Percentiles rank a stretch among this genome's conserved stretches.
These are phyloP conservation scores for Phalacrocorax aristotelis DNA, from an alignment of 2,113 vertebrate genomes.

Conservation along the genomic window DNA sequence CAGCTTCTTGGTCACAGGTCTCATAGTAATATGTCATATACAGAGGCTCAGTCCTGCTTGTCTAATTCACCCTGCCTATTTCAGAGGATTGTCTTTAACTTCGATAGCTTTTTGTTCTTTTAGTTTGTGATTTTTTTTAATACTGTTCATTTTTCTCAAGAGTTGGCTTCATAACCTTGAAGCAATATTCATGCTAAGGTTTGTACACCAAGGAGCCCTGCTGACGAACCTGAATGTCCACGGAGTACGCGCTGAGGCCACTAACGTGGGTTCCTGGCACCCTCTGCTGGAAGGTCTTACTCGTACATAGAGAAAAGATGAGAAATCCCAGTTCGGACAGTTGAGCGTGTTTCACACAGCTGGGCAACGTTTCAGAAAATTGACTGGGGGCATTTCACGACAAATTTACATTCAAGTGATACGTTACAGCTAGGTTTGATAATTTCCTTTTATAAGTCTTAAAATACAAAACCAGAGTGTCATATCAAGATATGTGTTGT, in stretches of 20 bases:
- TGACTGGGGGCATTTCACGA: neutral
- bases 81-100: neutral
- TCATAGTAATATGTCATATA: neutral
- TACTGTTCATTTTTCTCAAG: neutral
- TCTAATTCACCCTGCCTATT: neutral
- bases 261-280: neutral
- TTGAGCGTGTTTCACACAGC: neutral
- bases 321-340: too few species aligned
- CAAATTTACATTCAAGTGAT: accelerated
- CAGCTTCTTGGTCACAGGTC: neutral
- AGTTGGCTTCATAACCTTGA: neutral
- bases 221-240: accelerated
- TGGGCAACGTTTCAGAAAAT: neutral
- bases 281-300: neutral
- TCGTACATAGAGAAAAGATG: too few species aligned
- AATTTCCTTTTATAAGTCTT: neutral
- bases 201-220: neutral
- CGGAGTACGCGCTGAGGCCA: accelerated
- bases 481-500: accelerated
- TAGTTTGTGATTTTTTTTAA: neutral
- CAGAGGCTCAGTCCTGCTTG: neutral
- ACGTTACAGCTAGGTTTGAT: neutral
- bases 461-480: neutral
- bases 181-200: accelerated
- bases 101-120: neutral